These are phyloP conservation scores for Ardeotis arabs DNA, from an alignment of 2,113 vertebrate species.

Conservation along the genomic window DNA sequence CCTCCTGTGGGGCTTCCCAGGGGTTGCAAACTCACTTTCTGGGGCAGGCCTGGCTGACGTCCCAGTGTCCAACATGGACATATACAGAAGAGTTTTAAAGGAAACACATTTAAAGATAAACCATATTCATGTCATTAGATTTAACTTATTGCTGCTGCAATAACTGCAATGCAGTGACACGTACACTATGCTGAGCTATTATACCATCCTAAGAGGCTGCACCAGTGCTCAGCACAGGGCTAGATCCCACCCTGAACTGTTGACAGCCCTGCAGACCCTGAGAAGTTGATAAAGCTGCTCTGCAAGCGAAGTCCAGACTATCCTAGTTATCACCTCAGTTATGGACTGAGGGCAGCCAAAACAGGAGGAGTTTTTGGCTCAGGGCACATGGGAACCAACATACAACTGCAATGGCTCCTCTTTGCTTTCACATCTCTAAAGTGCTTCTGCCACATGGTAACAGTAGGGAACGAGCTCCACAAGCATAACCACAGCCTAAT, in stretches of 20 bases:
- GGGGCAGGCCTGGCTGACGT: background rate
- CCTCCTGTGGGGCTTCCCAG: background rate
- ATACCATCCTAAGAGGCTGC: background rate
- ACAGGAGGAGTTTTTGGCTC: background rate
- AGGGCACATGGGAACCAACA: background rate
- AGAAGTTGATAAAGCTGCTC: background rate
- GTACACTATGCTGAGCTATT: conserved; percentile 6
- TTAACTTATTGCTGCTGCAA: background rate
- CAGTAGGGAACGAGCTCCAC: background rate
- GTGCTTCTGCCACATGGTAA: conserved; percentile 15
- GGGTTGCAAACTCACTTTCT: background rate
- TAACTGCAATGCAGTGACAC: background rate
- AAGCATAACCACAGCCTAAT: conserved; percentile 1
- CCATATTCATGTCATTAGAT: background rate
- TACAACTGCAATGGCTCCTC: background rate
- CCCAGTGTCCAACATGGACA: background rate
- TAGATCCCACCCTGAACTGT: background rate
- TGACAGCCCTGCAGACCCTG: background rate
- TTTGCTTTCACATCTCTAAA: background rate
- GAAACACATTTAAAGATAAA: background rate
- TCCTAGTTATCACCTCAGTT: background rate
- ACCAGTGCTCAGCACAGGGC: rapidly evolving
- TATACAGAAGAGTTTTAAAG: background rate
- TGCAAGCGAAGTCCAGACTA: background rate
- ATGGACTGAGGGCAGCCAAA: background rate